A percentile compares a stretch with the other conserved stretches of the same genome.
Evolutionary conservation across 2,113 vertebrate species (phyloP).

Genomic region (Piaya cayana): DNA sequence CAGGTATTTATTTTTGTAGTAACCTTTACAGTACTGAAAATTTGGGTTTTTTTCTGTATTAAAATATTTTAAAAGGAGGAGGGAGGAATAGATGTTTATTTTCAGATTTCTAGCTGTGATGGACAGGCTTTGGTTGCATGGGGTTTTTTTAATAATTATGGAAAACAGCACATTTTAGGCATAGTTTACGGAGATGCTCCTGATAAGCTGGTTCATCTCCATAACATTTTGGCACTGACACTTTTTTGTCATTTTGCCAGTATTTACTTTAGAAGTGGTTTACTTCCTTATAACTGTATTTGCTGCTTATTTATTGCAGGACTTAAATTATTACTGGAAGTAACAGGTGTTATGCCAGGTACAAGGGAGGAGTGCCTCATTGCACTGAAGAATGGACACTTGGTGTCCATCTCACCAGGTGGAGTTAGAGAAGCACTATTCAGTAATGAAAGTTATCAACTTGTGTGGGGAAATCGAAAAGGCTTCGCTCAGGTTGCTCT

Average conservation of each 20-base stretch:
- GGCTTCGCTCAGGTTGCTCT: conserved; percentile 89
- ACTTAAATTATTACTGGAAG: conserved; percentile 83
- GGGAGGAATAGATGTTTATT: not conserved
- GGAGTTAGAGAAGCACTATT: conserved; percentile 87
- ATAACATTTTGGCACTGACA: not conserved
- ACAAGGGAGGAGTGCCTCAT: conserved; percentile 84
- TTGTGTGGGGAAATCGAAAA: conserved; percentile 85
- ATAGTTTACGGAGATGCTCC: not conserved
- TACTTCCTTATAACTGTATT: not conserved
- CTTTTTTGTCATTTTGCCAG: not conserved
- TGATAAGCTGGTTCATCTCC: not conserved
- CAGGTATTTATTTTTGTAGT: not conserved
- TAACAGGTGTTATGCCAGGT: conserved; percentile 86
- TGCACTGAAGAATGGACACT: conserved; percentile 81
- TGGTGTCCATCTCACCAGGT: conserved; percentile 86
- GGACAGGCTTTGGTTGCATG: not conserved
- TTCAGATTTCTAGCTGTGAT: not conserved
- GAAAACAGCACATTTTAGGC: not conserved
- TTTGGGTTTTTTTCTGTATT: not conserved
- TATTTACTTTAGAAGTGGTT: not conserved
- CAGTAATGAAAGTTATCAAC: conserved; percentile 84
- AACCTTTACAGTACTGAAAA: not conserved
- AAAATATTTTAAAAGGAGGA: not conserved
- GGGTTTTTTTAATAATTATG: not conserved
- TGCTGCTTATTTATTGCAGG: conserved; percentile 67